Base-by-base conservation (phyloP, 2,888 invertebrate species). In the Amaurobius ferox region DNA sequence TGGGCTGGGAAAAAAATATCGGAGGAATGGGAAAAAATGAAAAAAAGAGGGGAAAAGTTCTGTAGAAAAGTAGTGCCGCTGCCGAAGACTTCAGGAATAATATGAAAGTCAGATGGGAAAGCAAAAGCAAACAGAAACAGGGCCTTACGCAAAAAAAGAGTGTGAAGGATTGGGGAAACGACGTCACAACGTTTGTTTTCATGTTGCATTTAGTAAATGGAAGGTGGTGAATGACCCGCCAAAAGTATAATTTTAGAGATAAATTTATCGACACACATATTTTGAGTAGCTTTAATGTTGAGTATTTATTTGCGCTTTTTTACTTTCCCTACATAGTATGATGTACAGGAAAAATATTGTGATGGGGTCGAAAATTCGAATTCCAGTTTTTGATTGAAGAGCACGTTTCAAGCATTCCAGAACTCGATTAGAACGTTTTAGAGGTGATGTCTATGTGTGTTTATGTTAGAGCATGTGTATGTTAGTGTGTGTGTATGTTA, bases 41-140 rank as follows among this genome's bases (percentile, higher is more conserved):
- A n/a, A 44, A 68, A 40, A 71, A 71, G 64, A 72, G 77, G 26
- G 35, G 67, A 55, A 79, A 66, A 66, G 23, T 55, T 19, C 5
- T 44, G 30, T 40, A 72, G 64, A 86, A 83, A 86, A 79, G 85
- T 62, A 73, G 85, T 40, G 72, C 72, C 67, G 67, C 64, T 67
- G 83, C 67, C 79, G 72, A 74, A 48, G 78, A 72, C 85, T 78
- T 30, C 61, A 85, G 79, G 72, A 85, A 85, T 85, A 77, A 85
- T 85, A 85, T 85, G 83, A 77, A 85, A 85, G 83, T 85, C 77
- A 85, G 83, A 85, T 85, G 77, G 77, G 72, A 78, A 67, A 85
- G 77, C 55, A 76, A 83, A 83, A 83, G 62, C 62, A 83, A 83
- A 76, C 44, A 76, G 62, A 32, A 73, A 40, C 73, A 73, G 73